Evolutionary conservation across 2,888 invertebrate species (phyloP).

Genomic region (Pristionchus maxplancki): DNA sequence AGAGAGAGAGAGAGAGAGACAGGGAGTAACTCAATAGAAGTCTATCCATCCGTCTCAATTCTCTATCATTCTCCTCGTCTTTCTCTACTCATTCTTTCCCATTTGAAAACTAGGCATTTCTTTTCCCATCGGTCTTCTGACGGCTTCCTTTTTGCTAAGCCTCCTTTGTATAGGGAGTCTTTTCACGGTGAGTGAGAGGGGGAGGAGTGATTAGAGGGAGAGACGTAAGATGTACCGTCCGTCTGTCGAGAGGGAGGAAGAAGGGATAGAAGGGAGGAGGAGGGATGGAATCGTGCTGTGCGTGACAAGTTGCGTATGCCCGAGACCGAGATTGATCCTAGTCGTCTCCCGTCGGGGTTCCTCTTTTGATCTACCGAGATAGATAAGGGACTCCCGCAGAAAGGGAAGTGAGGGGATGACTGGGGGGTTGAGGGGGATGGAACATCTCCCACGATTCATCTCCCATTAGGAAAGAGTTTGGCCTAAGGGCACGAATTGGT

Average conservation of each 20-base stretch:
- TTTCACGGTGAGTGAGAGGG: not conserved
- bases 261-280: not conserved
- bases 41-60: conserved; percentile 40
- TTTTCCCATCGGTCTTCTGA: conserved; percentile 36
- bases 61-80: not conserved
- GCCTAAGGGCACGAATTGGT: conserved; percentile 15
- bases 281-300: conserved; percentile 27
- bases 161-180: conserved; percentile 31
- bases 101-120: conserved; percentile 17
- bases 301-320: conserved; percentile 50
- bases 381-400: conserved; percentile 45
- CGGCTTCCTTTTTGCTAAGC: conserved; percentile 38
- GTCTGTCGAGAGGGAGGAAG: not conserved
- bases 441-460: not conserved
- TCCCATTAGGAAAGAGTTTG: conserved; percentile 6
- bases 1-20: not conserved
- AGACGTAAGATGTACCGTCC: not conserved
- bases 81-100: conserved; percentile 23
- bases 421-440: not conserved
- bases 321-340: conserved; percentile 46
- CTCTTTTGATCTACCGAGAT: conserved; percentile 34
- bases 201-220: conserved; percentile 13
- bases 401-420: conserved; percentile 32
- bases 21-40: conserved; percentile 26
- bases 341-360: not conserved